Evolutionary conservation across 2,888 invertebrate species (phyloP).

Genomic region (Chrysodeixis includens): DNA sequence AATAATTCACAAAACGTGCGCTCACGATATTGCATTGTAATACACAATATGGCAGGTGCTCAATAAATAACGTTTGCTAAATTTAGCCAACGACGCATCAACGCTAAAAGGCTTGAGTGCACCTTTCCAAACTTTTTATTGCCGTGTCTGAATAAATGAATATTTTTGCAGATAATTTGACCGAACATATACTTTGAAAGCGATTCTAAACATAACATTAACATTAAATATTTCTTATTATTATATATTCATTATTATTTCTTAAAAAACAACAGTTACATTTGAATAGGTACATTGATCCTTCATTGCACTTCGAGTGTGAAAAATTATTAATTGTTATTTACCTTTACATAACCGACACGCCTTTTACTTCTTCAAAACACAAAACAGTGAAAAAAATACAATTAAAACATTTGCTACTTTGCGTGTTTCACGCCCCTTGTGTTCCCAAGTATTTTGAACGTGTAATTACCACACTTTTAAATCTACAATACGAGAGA

Average conservation of each 20-base stretch:
- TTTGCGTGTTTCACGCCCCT: slow-evolving; percentile 46
- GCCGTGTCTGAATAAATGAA: not conserved
- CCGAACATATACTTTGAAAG: not conserved
- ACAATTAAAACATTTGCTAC: slow-evolving; percentile 24
- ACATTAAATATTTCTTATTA: too few relatives aligned
- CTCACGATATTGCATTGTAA: slow-evolving; percentile 6
- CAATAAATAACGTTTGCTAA: not conserved
- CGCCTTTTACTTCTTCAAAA: slow-evolving; percentile 23
- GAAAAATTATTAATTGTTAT: slow-evolving; percentile 21
- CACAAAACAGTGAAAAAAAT: slow-evolving; percentile 21
- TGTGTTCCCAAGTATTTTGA: slow-evolving; percentile 39
- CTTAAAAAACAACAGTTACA: not conserved
- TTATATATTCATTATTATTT: too few relatives aligned
- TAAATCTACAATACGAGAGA: slow-evolving; percentile 26
- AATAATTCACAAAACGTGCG: not conserved
- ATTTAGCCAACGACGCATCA: not conserved
- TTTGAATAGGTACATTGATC: not conserved
- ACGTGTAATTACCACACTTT: slow-evolving; percentile 12
- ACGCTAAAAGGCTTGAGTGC: not conserved
- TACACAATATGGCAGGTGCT: not conserved
- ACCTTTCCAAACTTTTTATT: slow-evolving; percentile 13
- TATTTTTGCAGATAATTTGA: slow-evolving; percentile 1
- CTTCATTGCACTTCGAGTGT: not conserved
- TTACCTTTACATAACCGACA: slow-evolving; percentile 36
- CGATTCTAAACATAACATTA: not conserved